Evolutionary conservation across 2,888 invertebrate species (phyloP).

Genomic region (Cantharis nigra): DNA sequence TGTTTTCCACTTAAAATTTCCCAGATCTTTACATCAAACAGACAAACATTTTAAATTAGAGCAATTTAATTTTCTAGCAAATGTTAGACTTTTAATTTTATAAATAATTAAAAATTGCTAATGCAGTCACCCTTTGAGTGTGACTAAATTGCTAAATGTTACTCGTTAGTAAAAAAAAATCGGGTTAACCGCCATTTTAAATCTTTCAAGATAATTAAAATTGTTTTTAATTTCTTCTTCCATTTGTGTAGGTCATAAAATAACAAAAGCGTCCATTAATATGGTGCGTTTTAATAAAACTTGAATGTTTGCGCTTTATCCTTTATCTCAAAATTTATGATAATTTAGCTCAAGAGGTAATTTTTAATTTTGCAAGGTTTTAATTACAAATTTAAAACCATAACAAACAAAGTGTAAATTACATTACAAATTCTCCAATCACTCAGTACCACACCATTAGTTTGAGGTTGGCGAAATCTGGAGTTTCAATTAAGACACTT

Average conservation of each 20-base stretch:
- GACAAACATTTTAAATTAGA: constrained; percentile 19
- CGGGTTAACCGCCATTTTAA: not conserved
- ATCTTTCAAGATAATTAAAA: constrained; percentile 4
- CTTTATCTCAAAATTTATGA: not conserved
- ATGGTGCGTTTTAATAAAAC: not conserved
- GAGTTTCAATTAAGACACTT: constrained; percentile 28
- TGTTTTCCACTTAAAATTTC: constrained; percentile 25
- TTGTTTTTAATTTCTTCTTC: constrained; percentile 5
- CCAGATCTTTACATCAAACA: constrained; percentile 11
- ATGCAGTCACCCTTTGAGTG: not conserved
- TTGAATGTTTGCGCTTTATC: constrained; percentile 1
- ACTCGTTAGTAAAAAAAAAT: not conserved
- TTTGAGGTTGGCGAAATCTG: constrained; percentile 16
- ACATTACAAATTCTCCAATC: constrained; percentile 18
- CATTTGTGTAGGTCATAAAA: constrained; percentile 2
- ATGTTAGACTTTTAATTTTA: not conserved
- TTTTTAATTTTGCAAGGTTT: not conserved
- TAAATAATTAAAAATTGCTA: not conserved
- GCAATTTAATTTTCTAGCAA: constrained; percentile 8
- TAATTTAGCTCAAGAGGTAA: not conserved
- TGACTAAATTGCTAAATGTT: not conserved
- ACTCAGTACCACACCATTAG: constrained; percentile 18
- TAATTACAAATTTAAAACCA: not conserved
- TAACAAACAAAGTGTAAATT: not conserved
- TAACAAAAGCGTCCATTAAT: constrained; percentile 4